Evolutionary conservation across 2,888 invertebrate species (phyloP).

Genomic region (Agrochola macilenta): DNA sequence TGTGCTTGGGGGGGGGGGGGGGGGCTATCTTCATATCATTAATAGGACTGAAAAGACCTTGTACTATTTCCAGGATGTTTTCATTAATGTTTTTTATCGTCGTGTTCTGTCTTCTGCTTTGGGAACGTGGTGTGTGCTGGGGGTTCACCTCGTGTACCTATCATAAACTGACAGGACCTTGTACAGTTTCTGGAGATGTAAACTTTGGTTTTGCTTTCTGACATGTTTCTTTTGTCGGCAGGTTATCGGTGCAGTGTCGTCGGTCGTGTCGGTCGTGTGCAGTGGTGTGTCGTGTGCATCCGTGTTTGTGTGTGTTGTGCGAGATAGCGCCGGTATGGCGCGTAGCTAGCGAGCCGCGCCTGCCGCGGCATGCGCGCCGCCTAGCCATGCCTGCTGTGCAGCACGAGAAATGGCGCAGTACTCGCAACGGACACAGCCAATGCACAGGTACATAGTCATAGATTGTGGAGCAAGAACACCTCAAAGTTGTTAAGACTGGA

Average conservation of each 20-base stretch:
- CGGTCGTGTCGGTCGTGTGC: constrained; percentile 72
- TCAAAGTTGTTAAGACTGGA: background rate
- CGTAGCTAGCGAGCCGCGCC: constrained; percentile 86
- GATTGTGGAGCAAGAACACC: background rate
- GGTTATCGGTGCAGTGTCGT: constrained; percentile 78
- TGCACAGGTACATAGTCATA: constrained; percentile 84
- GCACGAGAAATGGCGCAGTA: constrained; percentile 88
- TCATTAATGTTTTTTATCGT: background rate
- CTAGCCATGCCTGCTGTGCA: constrained; percentile 87
- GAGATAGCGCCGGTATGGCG: constrained; percentile 77
- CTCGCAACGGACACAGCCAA: constrained; percentile 90
- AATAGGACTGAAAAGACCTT: background rate
- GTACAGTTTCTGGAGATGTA: background rate
- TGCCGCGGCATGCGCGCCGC: constrained; percentile 85
- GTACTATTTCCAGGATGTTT: no score
- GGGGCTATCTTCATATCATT: background rate
- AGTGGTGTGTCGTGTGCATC: constrained; percentile 78
- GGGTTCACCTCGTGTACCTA: no score
- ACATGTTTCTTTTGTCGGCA: constrained; percentile 66
- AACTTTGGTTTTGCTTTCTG: constrained; percentile 2
- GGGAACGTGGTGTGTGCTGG: background rate
- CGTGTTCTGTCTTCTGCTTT: background rate
- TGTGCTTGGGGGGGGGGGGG: background rate
- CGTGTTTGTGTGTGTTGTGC: constrained; percentile 75
- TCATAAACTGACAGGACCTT: background rate